Conservation (phyloP, 2,113 vertebrate species). For the Thryonomys swinderianus region DNA sequence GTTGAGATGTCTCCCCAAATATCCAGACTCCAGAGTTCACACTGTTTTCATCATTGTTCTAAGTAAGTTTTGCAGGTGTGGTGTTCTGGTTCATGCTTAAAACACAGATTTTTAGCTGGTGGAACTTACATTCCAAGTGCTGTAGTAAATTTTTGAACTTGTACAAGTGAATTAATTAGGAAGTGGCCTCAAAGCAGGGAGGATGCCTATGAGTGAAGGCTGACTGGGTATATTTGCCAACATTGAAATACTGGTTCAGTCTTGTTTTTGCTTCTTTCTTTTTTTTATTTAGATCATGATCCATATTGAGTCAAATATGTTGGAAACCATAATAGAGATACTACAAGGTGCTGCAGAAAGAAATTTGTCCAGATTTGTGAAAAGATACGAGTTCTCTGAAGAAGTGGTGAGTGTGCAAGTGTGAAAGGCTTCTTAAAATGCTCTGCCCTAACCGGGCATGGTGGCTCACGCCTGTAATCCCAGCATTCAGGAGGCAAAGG, state of each 20-base stretch:
- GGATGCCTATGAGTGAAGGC: not conserved
- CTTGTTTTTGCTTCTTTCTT: conserved; percentile 18
- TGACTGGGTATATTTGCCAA: not conserved
- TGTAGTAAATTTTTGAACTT: not conserved
- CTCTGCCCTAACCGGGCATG: too few species aligned
- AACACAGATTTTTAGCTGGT: not conserved
- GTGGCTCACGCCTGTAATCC: too few species aligned
- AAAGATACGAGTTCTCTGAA: conserved; percentile 89
- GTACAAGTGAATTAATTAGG: not conserved
- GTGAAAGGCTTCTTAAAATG: not conserved
- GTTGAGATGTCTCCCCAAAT: not conserved
- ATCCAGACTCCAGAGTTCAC: not conserved
- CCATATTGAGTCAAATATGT: conserved; percentile 84
- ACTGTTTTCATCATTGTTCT: not conserved
- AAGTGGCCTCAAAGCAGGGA: not conserved
- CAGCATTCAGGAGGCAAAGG: too few species aligned
- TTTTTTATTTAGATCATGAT: conserved; percentile 88
- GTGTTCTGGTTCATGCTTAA: not conserved
- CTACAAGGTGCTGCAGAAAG: conserved; percentile 84
- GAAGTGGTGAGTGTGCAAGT: conserved; percentile 90
- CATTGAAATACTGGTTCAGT: not conserved
- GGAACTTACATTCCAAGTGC: not conserved
- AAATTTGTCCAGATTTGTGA: conserved; percentile 88
- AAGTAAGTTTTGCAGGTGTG: not conserved
- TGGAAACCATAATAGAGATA: conserved; percentile 83